Conservation (phyloP, 2,113 vertebrate genomes). For the Oncorhynchus kisutch region DNA sequence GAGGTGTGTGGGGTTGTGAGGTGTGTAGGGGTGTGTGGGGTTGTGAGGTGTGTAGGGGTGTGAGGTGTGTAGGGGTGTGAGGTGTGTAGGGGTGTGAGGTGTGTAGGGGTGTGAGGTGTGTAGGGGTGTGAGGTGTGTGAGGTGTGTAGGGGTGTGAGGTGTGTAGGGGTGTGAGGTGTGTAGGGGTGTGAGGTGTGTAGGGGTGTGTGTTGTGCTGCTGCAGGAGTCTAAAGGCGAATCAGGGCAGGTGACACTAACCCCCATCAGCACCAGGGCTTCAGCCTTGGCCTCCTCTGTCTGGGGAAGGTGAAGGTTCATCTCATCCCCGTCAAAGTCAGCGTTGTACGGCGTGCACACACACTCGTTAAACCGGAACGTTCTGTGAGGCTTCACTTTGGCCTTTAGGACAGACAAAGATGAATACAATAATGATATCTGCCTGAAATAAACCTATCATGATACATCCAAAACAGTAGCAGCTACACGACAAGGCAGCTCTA, state of each 20-base stretch:
- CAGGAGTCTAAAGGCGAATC: not conserved
- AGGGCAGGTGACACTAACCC: conserved; percentile 70
- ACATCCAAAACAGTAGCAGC: not conserved
- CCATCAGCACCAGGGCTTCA: conserved; percentile 95
- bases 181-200: too few species aligned
- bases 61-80: too few species aligned
- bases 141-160: not conserved
- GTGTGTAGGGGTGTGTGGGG: too few species aligned
- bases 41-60: too few species aligned
- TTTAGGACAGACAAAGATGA: conserved; percentile 41
- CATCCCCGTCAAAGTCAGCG: conserved; percentile 96
- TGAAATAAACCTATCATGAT: not conserved
- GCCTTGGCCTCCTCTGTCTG: conserved; percentile 99
- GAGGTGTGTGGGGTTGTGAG: too few species aligned
- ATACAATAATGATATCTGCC: not conserved
- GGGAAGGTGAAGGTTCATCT: conserved; percentile 98
- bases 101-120: too few species aligned
- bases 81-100: too few species aligned
- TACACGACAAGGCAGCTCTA: too few species aligned
- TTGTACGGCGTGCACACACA: conserved; percentile 98
- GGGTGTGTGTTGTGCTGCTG: not conserved
- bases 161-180: too few species aligned
- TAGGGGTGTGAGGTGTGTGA: too few species aligned
- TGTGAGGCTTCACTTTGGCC: conserved; percentile 93
- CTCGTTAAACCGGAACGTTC: conserved; percentile 96